phyloP scores from a whole-genome alignment of 2,113 vertebrate species.

The Daubentonia madagascariensis region DNA sequence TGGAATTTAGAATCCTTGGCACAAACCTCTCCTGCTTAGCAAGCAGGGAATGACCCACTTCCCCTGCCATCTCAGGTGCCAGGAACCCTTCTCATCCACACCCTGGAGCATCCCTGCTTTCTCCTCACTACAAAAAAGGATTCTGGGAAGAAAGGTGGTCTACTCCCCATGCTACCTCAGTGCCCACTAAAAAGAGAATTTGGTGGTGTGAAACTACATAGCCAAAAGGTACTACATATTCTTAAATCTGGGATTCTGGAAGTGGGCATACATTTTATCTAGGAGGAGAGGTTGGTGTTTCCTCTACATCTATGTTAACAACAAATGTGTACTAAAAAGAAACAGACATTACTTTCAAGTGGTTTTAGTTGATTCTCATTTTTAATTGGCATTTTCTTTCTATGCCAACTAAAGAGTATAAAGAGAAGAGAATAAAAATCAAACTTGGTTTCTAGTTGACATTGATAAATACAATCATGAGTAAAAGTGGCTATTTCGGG shows the following conservation, averaged over 20 bases:
- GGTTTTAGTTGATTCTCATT: neutral
- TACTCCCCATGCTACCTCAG: neutral
- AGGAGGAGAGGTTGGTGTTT: neutral
- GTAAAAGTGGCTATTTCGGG: neutral
- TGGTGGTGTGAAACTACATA: neutral
- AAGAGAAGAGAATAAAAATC: neutral
- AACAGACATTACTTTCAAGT: neutral
- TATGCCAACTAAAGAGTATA: too few species aligned
- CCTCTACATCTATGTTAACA: neutral
- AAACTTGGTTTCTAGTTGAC: neutral
- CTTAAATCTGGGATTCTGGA: neutral
- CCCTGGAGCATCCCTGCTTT: neutral
- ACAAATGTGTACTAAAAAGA: neutral
- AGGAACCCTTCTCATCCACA: neutral
- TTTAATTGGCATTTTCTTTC: conserved; percentile 1
- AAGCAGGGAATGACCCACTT: neutral
- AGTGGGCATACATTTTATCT: neutral
- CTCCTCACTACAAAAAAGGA: neutral
- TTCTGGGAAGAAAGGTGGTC: neutral
- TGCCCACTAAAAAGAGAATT: neutral
- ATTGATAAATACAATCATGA: conserved; percentile 4
- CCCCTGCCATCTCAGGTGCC: neutral
- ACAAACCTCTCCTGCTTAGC: conserved; percentile 17
- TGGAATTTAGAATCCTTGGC: conserved; percentile 49
- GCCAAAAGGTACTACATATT: conserved; percentile 31